These are phyloP conservation scores for Lampropteryx suffumata DNA, from an alignment of 2,888 invertebrate genomes.

Conservation along the genomic window DNA sequence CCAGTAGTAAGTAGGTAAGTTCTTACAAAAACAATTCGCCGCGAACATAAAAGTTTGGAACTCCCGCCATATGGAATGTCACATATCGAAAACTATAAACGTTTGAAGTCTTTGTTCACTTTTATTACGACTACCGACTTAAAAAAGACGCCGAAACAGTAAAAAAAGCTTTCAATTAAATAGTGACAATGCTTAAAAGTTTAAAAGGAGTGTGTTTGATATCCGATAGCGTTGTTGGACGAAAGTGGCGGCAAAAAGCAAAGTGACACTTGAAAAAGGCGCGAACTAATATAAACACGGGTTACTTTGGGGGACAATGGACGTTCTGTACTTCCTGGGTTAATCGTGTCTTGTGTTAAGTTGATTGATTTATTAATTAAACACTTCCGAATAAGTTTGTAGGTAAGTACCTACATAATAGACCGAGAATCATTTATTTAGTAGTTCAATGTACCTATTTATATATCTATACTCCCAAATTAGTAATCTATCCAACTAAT, in stretches of 20 bases:
- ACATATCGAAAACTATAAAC: constrained; percentile 57
- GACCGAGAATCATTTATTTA: neutral
- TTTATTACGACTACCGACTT: constrained; percentile 70
- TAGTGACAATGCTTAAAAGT: constrained; percentile 74
- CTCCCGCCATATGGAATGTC: constrained; percentile 71
- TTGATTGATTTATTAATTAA: constrained; percentile 34
- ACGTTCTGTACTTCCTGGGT: constrained; percentile 35
- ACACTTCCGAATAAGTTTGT: too few species aligned
- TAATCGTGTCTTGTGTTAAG: constrained; percentile 35
- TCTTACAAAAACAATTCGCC: constrained; percentile 44
- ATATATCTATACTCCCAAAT: too few species aligned
- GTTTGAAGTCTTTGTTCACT: constrained; percentile 73
- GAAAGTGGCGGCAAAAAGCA: constrained; percentile 74
- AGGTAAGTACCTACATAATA: neutral
- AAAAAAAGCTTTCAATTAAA: constrained; percentile 74
- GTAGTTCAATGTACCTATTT: too few species aligned
- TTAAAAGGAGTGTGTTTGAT: constrained; percentile 67
- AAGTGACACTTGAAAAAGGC: constrained; percentile 82
- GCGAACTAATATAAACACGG: constrained; percentile 77
- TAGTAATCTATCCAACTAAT: too few species aligned
- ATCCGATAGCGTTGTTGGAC: constrained; percentile 77
- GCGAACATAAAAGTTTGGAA: constrained; percentile 64
- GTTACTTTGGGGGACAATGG: constrained; percentile 61
- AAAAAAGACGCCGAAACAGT: constrained; percentile 65
- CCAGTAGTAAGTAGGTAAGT: constrained; percentile 6